Conservation (phyloP, 2,888 invertebrate species). For the Tanaodytes sp. region DNA sequence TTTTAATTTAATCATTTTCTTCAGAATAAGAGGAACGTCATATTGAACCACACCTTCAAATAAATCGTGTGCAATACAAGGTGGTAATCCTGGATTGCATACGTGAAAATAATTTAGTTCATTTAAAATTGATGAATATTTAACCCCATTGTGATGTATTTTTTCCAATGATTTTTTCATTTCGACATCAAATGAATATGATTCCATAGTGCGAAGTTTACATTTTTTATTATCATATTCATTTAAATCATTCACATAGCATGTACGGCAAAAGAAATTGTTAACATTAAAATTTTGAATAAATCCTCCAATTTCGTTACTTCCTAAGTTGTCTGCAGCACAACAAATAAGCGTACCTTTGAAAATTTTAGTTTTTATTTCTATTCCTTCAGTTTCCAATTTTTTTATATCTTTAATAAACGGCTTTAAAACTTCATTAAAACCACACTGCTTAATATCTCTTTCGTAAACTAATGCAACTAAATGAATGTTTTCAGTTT, state of each 20-base stretch:
- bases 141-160: slow-evolving; percentile 1
- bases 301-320: slow-evolving; percentile 35
- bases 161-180: neutral
- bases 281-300: slow-evolving; percentile 50
- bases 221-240: slow-evolving; percentile 4
- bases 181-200: slow-evolving; percentile 9
- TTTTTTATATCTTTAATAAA: slow-evolving; percentile 34
- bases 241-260: slow-evolving; percentile 27
- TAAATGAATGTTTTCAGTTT: slow-evolving; percentile 3
- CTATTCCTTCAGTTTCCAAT: slow-evolving; percentile 35
- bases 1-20: slow-evolving; percentile 39
- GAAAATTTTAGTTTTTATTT: neutral
- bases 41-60: slow-evolving; percentile 57
- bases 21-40: slow-evolving; percentile 53
- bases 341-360: slow-evolving; percentile 5
- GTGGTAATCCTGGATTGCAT: too few relatives aligned
- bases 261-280: neutral
- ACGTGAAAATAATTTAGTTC: slow-evolving; percentile 5
- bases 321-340: slow-evolving; percentile 1
- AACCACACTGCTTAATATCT: slow-evolving; percentile 26
- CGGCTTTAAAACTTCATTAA: slow-evolving; percentile 35
- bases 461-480: slow-evolving; percentile 30
- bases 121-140: neutral
- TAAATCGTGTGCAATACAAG: slow-evolving; percentile 61
- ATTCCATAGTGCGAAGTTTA: slow-evolving; percentile 10